Evolutionary conservation across 2,113 vertebrate genomes (phyloP), one percentile per base, ranked within the genome.

Genomic region (Hemichromis elongatus): DNA sequence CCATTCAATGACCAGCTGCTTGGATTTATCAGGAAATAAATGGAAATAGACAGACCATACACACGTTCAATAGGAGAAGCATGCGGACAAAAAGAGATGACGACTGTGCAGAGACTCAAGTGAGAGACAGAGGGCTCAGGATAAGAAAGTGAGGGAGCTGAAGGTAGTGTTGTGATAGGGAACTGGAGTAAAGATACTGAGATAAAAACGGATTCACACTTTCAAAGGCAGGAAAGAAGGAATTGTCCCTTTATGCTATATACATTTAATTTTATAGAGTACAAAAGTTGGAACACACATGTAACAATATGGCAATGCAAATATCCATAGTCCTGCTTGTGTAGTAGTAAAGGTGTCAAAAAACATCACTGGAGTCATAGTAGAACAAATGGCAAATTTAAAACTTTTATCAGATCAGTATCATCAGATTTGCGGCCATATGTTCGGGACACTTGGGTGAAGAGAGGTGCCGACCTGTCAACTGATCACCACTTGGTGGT

Each of bases 1-100:
- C 90, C 90, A 88, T 83, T 86, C 77, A 86, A 42, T 88, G 86
- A 86, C 59, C 82, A 88, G 86, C 68, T 85, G 63, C 86, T 86
- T 66, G 90, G 81, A 92, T 88, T 86, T 90, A 92, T 90, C 81
- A 81, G 57, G 70, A 77, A 81, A 81, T 81, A 89, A 92, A 93
- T 90, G 77, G 86, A 87, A 90, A 90, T 75, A 70, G 90, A 92
- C 88, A 83, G 89, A 86, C 52, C 3, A 2, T 42, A 35, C 85
- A 85, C 77, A 30, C 24, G 13, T 35, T 88, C 61, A 45, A 66
- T 47, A 52, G 57, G 45, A 35, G 61, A 59, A 85, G 84, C 68
- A 79, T 68, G 56, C 30, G 19, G 87, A 77, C 57, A 57, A n/a
- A 54, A 33, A 78, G 54, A 70, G 73, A 80, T 68, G 91, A 77